Evolutionary conservation across 1,140 invertebrate genomes (phyloP).

Genomic region (Pseudachorutes palmiensis): DNA sequence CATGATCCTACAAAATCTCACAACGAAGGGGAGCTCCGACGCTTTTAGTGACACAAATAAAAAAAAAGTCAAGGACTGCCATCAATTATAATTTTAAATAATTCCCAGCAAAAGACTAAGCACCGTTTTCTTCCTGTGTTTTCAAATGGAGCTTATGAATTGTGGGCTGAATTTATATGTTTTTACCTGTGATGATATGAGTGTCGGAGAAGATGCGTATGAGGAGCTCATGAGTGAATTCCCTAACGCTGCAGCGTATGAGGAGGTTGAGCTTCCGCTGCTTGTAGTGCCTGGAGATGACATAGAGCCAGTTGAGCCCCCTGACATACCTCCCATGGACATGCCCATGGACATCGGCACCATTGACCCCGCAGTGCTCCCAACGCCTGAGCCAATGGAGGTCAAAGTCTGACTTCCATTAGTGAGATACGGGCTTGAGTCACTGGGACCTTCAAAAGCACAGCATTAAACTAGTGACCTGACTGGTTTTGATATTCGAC

Average conservation of each 20-base stretch:
- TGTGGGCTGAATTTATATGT: no score
- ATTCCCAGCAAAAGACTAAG: no score
- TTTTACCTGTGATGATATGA: constrained; percentile 25
- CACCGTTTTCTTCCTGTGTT: no score
- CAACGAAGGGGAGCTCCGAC: no score
- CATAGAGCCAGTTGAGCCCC: constrained; percentile 22
- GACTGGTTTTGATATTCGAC: no score
- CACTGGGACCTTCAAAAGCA: background rate
- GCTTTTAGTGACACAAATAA: no score
- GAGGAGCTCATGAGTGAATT: constrained; percentile 31
- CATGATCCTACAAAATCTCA: no score
- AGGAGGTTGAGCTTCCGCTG: constrained; percentile 13
- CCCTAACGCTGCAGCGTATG: constrained; percentile 29
- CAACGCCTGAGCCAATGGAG: background rate
- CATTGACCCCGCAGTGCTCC: constrained; percentile 2
- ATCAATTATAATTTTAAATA: no score
- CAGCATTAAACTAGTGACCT: no score
- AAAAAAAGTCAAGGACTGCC: no score
- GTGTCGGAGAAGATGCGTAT: constrained; percentile 23
- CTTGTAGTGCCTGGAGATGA: constrained; percentile 21
- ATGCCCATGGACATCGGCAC: constrained; percentile 12
- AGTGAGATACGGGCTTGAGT: background rate
- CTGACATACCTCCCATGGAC: constrained; percentile 17
- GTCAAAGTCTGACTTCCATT: background rate
- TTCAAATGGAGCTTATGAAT: no score